Conservation (phyloP, 2,113 vertebrate genomes). For the Sinosuthora webbiana region DNA sequence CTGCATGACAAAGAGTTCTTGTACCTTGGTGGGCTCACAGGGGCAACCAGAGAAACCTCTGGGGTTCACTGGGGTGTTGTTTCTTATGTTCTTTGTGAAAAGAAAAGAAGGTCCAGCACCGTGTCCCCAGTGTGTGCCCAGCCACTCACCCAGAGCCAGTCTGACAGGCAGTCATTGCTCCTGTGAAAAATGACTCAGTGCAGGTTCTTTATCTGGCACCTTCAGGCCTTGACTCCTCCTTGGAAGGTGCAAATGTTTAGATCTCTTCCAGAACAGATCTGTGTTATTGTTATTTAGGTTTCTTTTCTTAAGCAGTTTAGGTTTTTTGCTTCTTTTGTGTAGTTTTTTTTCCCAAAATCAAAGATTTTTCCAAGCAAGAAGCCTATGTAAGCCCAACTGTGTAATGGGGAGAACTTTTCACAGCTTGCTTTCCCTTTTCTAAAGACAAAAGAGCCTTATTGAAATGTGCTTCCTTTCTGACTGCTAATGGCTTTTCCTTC, state of each 20-base stretch:
- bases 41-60: not conserved
- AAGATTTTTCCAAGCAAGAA: not conserved
- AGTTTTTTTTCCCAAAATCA: not conserved
- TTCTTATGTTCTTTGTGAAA: not conserved
- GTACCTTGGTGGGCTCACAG: not conserved
- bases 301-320: not conserved
- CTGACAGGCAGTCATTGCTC: not conserved
- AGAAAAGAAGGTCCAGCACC: not conserved
- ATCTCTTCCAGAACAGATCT: not conserved
- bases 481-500: constrained; percentile 59
- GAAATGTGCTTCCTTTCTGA: constrained; percentile 60
- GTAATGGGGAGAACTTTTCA: not conserved
- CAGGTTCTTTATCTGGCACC: not conserved
- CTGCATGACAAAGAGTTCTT: not conserved
- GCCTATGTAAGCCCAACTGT: not conserved
- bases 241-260: not conserved
- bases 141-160: not conserved
- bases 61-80: not conserved
- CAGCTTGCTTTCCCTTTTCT: constrained; percentile 47
- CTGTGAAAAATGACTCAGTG: not conserved
- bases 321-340: not conserved
- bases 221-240: not conserved
- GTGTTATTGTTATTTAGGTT: not conserved
- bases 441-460: constrained; percentile 56
- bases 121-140: not conserved